Evolutionary conservation across 2,797 vertebrate genomes (phyloP).

Genomic region (Phrynocephalus forsythii): DNA sequence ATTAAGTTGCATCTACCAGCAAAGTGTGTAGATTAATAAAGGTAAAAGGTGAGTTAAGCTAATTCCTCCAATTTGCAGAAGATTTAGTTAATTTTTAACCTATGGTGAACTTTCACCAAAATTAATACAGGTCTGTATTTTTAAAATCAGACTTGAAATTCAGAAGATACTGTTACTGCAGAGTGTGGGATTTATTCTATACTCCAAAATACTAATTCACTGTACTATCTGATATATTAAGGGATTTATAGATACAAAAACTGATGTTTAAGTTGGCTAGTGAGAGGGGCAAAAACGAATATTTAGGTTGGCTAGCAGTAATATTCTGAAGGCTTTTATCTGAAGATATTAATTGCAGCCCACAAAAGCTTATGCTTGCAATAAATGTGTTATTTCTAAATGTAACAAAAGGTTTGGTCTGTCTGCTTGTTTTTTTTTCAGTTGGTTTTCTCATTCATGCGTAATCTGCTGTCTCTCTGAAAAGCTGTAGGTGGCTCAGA

Average conservation of each 20-base stretch:
- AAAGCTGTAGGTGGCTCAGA: background rate
- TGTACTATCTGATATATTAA: background rate
- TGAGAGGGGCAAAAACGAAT: no score
- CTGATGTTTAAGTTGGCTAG: background rate
- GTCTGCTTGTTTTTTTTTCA: no score
- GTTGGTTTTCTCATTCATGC: no score
- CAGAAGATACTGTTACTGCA: background rate
- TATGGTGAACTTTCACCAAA: background rate
- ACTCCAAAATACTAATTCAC: background rate
- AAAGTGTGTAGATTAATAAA: no score
- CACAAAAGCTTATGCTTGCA: no score
- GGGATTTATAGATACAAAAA: background rate
- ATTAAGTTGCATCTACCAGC: background rate
- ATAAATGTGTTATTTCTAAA: no score
- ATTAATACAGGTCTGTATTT: background rate
- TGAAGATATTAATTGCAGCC: no score
- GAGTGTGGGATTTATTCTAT: background rate
- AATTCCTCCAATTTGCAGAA: background rate
- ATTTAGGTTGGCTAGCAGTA: no score
- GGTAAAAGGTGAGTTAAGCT: no score
- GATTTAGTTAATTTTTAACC: background rate
- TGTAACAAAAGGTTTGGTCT: no score
- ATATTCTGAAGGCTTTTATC: no score
- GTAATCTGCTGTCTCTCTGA: no score
- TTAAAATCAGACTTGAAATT: background rate